Evolutionary conservation across 2,888 invertebrate genomes (phyloP).

Genomic region (Amiota minor): DNA sequence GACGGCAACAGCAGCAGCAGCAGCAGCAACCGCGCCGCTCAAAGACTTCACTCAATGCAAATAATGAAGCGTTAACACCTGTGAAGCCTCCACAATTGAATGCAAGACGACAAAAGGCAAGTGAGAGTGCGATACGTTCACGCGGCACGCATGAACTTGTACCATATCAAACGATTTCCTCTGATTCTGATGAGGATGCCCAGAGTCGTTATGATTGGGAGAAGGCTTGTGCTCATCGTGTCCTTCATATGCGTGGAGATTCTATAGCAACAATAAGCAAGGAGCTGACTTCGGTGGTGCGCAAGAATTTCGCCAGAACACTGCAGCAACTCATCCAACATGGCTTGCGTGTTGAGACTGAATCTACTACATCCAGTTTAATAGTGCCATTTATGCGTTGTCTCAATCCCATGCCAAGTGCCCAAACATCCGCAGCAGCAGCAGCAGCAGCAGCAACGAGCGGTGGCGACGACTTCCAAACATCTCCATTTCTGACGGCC

Average conservation of each 20-base stretch:
- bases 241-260: conserved; percentile 66
- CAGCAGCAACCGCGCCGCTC: conserved; percentile 22
- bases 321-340: conserved; percentile 95
- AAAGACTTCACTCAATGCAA: conserved; percentile 40
- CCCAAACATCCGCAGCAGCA: conserved; percentile 28
- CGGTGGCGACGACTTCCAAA: background rate
- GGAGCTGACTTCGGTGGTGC: conserved; percentile 88
- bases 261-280: conserved; percentile 77
- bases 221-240: conserved; percentile 61
- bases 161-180: conserved; percentile 65
- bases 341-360: conserved; percentile 79
- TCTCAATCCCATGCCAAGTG: conserved; percentile 74
- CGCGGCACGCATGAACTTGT: background rate
- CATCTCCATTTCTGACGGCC: conserved; percentile 3
- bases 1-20: conserved; percentile 20
- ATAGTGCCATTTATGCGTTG: conserved; percentile 91
- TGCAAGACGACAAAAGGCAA: background rate
- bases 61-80: conserved; percentile 59
- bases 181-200: conserved; percentile 67
- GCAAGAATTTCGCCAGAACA: conserved; percentile 93
- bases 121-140: background rate
- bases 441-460: background rate
- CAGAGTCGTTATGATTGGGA: conserved; percentile 68
- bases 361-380: conserved; percentile 75
- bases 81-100: conserved; percentile 30